These are phyloP conservation scores for Cryptophagus acutangulus DNA, from an alignment of 2,888 invertebrate species.

Conservation along the genomic window DNA sequence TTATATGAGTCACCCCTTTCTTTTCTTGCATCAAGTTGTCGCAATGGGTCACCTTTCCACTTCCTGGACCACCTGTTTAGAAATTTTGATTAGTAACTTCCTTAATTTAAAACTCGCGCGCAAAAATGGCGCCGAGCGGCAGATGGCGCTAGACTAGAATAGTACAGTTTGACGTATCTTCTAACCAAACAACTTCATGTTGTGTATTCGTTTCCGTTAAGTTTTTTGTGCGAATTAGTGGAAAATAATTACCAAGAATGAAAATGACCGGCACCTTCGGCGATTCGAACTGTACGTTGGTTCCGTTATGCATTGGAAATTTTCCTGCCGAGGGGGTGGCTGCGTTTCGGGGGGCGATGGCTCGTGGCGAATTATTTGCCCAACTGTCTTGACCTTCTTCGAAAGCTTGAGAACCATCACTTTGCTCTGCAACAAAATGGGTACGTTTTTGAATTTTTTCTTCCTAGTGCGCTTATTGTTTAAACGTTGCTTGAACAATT, in stretches of 20 bases:
- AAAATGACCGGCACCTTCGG: slow-evolving; percentile 86
- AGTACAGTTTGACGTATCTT: too few relatives aligned
- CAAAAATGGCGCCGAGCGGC: too few relatives aligned
- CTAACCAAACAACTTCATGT: too few relatives aligned
- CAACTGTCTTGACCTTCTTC: slow-evolving; percentile 51
- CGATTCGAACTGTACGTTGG: slow-evolving; percentile 77
- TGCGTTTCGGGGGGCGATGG: slow-evolving; percentile 45
- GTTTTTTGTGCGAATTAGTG: too few relatives aligned
- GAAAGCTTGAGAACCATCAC: slow-evolving; percentile 66
- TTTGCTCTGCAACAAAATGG: slow-evolving; percentile 60
- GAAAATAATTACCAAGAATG: slow-evolving; percentile 67
- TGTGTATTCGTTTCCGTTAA: too few relatives aligned
- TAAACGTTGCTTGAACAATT: too few relatives aligned
- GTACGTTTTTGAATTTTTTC: too few relatives aligned
- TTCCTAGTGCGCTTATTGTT: slow-evolving; percentile 13
- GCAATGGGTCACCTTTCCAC: slow-evolving; percentile 97
- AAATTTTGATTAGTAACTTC: neutral
- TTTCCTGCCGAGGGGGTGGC: slow-evolving; percentile 64
- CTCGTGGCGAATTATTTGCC: slow-evolving; percentile 49
- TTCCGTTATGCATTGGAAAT: slow-evolving; percentile 74
- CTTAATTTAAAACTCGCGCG: too few relatives aligned
- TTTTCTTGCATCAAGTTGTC: slow-evolving; percentile 85
- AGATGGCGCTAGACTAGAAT: too few relatives aligned
- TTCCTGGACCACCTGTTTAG: slow-evolving; percentile 82
- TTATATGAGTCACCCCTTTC: slow-evolving; percentile 79